Evolutionary conservation across 2,888 invertebrate species (phyloP), one percentile per base, ranked within the genome.

Genomic region (Eutolmus rufibarbis): DNA sequence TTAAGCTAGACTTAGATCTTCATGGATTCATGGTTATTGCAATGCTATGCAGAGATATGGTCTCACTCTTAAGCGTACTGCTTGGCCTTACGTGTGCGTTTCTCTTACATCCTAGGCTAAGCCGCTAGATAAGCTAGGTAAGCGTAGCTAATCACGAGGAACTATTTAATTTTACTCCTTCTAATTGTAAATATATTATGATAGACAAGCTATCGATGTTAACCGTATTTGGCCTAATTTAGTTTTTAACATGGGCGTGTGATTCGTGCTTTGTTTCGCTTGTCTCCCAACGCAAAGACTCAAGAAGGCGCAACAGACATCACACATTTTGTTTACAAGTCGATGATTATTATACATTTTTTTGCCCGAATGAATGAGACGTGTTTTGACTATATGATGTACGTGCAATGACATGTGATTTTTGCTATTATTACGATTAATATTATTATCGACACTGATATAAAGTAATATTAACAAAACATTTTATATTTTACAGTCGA

Each of bases 341-440:
- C n/a, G 40, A 77, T 51, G 28, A 81, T 51, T 81, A 81, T 81
- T 81, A 56, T 34, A 34, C n/a, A 51, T 19, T 40, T 78, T 40
- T 78, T 40, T 40, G 40, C 78, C 78, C 66, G 23, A 78, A 14
- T 81, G 81, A 19, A 31, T 66, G 74, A 66, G 19, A 66, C 16
- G 57, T 74, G 34, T 57, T 46, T 84, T 66, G n/a, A 19, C 84
- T 84, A 66, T 14, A 46, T 46, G 43, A 46, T 88, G 87, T 88
- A 88, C 88, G 88, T 88, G 88, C 88, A 88, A 88, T 88, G 88
- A 88, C 57, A 88, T 88, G 88, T 88, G 88, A 88, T 88, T 88
- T 88, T 66, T 88, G 87, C 86, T 87, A 88, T 86, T 87, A 85
- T 88, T 86, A 87, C 56, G 7, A 86, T 74, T 85, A 74, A 85